Percentiles rank a stretch among this genome's conserved stretches.
These are phyloP conservation scores for Idaea aversata DNA, from an alignment of 2,888 invertebrate species.

Conservation along the genomic window DNA sequence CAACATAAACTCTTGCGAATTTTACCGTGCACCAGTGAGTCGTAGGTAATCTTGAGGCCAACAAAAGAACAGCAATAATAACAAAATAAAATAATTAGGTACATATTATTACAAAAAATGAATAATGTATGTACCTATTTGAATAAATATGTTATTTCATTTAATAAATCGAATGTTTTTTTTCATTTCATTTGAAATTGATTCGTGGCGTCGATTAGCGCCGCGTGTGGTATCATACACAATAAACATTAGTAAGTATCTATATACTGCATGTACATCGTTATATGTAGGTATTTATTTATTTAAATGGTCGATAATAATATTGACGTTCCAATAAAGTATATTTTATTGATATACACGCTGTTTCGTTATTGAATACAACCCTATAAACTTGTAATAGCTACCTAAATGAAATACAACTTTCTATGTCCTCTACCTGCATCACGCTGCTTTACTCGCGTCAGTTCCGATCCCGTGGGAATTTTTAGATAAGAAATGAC, in stretches of 20 bases:
- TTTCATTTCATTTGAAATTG: not conserved
- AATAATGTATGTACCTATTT: not conserved
- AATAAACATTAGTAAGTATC: too few relatives aligned
- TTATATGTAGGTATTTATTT: not conserved
- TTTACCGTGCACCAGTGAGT: too few relatives aligned
- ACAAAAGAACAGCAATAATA: too few relatives aligned
- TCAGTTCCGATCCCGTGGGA: too few relatives aligned
- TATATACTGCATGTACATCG: too few relatives aligned
- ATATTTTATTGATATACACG: not conserved
- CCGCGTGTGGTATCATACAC: not conserved
- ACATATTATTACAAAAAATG: not conserved
- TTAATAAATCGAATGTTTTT: not conserved
- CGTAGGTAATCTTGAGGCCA: too few relatives aligned
- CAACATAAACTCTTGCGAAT: too few relatives aligned
- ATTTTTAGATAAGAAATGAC: too few relatives aligned
- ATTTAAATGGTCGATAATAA: not conserved
- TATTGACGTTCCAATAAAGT: not conserved
- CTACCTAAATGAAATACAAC: not conserved
- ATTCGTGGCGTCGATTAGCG: not conserved
- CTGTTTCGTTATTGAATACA: not conserved
- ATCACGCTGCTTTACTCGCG: too few relatives aligned
- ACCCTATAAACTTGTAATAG: not conserved
- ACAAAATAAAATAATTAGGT: not conserved
- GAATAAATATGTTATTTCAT: not conserved
- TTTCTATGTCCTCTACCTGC: not conserved